These are phyloP conservation scores for Ianthella basta DNA, from an alignment of 37 sponge, comb jelly and placozoan genomes.

Conservation along the genomic window DNA sequence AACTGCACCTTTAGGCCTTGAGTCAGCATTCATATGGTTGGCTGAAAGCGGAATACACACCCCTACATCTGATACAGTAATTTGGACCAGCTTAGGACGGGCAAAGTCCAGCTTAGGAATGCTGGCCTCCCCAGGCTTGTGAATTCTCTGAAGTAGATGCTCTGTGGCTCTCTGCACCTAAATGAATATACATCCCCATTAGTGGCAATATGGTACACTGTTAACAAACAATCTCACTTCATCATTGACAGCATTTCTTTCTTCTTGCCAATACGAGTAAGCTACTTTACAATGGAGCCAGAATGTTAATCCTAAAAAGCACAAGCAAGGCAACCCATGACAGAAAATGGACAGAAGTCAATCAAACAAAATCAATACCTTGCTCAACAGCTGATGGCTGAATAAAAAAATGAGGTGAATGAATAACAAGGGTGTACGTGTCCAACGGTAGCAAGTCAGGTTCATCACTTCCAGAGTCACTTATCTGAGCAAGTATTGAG, in stretches of 20 bases:
- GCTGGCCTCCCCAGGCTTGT: constrained; percentile 20
- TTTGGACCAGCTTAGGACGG: constrained; percentile 77
- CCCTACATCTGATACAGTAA: constrained; percentile 78
- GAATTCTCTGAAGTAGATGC: constrained; percentile 61
- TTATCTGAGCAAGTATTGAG: neutral
- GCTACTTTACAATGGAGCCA: constrained; percentile 85
- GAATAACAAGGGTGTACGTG: constrained; percentile 62
- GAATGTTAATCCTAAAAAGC: constrained; percentile 63
- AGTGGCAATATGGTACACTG: neutral
- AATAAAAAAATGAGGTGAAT: constrained; percentile 70
- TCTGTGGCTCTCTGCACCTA: constrained; percentile 76
- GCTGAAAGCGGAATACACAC: constrained; percentile 74
- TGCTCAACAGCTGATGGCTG: constrained; percentile 81
- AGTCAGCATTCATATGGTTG: neutral
- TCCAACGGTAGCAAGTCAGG: constrained; percentile 37
- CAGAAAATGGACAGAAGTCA: neutral
- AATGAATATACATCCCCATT: neutral
- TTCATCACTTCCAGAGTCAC: constrained; percentile 35
- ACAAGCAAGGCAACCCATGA: neutral
- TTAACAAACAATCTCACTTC: constrained; percentile 48
- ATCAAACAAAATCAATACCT: constrained; percentile 29
- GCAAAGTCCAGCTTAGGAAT: constrained; percentile 77
- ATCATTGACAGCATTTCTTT: constrained; percentile 67
- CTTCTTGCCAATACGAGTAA: constrained; percentile 80
- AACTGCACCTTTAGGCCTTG: neutral